A percentile compares a stretch with the other conserved stretches of the same genome.
These are phyloP conservation scores for Montipora cactus DNA, from an alignment of 64 coral and sea anemone genomes.

Conservation along the genomic window DNA sequence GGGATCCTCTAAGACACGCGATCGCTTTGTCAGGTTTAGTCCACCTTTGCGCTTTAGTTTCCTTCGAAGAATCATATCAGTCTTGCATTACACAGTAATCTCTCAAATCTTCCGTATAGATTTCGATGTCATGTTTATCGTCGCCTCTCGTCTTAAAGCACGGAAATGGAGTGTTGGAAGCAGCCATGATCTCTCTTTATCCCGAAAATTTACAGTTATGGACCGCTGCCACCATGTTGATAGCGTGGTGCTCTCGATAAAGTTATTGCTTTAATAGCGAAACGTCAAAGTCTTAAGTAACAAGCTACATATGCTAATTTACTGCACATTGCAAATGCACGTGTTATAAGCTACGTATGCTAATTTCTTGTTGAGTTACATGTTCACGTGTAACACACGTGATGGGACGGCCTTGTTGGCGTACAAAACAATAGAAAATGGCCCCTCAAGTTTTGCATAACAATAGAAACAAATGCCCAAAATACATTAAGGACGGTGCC, in stretches of 20 bases:
- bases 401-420: too few relatives aligned
- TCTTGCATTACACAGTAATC: slow-evolving; percentile 22
- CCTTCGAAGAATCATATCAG: slow-evolving; percentile 37
- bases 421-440: too few relatives aligned
- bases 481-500: too few relatives aligned
- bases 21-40: slow-evolving; percentile 52
- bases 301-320: slow-evolving; percentile 37
- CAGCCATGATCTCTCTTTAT: not conserved
- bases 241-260: too few relatives aligned
- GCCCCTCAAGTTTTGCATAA: too few relatives aligned
- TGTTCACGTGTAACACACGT: too few relatives aligned
- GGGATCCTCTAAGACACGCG: not conserved
- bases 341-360: slow-evolving; percentile 8
- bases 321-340: slow-evolving; percentile 39
- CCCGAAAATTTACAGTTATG: not conserved
- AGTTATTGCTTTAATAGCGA: too few relatives aligned
- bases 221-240: not conserved
- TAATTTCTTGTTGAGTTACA: not conserved
- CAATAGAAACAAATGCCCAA: too few relatives aligned
- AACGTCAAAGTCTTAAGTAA: not conserved
- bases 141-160: too few relatives aligned
- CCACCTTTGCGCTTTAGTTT: slow-evolving; percentile 25
- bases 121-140: too few relatives aligned
- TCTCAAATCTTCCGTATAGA: slow-evolving; percentile 14
- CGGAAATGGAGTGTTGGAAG: too few relatives aligned